These are phyloP conservation scores for Mus spicilegus DNA, from an alignment of 2,113 vertebrate genomes.

Conservation along the genomic window DNA sequence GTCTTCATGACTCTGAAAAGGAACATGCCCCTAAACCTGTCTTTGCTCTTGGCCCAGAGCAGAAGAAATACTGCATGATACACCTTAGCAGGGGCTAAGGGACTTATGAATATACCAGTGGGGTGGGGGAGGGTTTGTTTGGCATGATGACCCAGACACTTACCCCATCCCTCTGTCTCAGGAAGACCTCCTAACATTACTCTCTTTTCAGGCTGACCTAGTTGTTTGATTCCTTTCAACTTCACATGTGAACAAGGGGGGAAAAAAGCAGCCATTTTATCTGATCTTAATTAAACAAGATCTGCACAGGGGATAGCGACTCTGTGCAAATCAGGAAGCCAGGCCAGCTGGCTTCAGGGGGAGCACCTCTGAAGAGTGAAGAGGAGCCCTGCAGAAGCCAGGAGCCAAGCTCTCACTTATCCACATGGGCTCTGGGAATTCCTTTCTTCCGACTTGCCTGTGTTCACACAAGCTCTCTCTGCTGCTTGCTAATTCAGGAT, in stretches of 20 bases:
- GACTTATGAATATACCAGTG: neutral
- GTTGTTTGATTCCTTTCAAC: constrained; percentile 68
- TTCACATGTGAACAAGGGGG: constrained; percentile 58
- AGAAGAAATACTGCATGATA: neutral
- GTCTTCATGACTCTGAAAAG: neutral
- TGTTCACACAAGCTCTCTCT: neutral
- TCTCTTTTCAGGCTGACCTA: constrained; percentile 50
- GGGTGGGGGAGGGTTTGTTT: too few relatives aligned
- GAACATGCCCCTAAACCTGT: neutral
- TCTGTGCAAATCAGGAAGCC: neutral
- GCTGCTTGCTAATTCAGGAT: neutral
- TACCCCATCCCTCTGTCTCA: neutral
- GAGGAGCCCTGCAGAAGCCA: neutral
- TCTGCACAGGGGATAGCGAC: neutral
- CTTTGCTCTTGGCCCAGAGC: neutral
- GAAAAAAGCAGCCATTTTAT: constrained; percentile 59
- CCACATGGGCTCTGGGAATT: neutral
- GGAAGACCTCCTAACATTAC: neutral
- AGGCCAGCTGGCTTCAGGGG: neutral
- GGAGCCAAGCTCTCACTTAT: neutral
- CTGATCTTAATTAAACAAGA: constrained; percentile 74
- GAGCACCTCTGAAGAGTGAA: neutral
- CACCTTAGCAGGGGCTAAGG: neutral
- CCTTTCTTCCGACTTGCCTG: neutral
- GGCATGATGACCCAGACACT: neutral